Base-by-base conservation (phyloP, 53 echinoderm and acorn worm genomes). In the Apostichopus leukothele region DNA sequence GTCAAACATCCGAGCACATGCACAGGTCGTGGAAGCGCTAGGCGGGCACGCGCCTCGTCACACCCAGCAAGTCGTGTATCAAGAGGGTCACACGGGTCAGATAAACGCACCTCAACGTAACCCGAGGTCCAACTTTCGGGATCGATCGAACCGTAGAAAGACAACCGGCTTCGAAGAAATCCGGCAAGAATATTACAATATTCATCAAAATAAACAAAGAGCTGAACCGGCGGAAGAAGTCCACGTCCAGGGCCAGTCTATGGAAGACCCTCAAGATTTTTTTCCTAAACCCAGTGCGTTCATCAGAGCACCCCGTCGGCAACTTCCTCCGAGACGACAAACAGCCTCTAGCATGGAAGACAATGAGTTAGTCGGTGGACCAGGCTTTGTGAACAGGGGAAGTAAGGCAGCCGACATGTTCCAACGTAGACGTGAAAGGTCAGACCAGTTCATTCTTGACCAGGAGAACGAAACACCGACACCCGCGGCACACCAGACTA, bases 11-110 rank as follows among this genome's bases (percentile, higher is more conserved):
- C 85, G 79, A 90, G 76, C 92, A 91, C 76, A 92, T 92, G 39
- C 92, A 89, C 83, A 92, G 94, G 94, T 92, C 90, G 78, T 79
- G 94, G 52, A 75, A 86, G 83, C 78, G 83, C 7, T 94, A 89
- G 90, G 94, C 90, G 26, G 91, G 89, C 3, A 86, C 88, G 39
- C 63, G 67, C 73, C 63, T 9, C 63, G 85, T 23, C 61, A 60
- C 22, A 21, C 67, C 60, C 85, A 25, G 10, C 26, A 63, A 25
- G 85, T 85, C 20, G 7, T 66, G 23, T 66, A 85, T 14, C 85
- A 85, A 50, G 85, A 85, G 85, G 85, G 50, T 85, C 67, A 85
- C 26, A 66, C 60, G 1, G 57, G 68, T 13, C 85, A 85, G 68
- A 85, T 85, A 20, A 85, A 85, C 85, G 71, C 78, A 52, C 88